A percentile compares a stretch with the other conserved stretches of the same genome.
phyloP scores from a whole-genome alignment of 2,888 invertebrate species.

The Leptopilina syphax region DNA sequence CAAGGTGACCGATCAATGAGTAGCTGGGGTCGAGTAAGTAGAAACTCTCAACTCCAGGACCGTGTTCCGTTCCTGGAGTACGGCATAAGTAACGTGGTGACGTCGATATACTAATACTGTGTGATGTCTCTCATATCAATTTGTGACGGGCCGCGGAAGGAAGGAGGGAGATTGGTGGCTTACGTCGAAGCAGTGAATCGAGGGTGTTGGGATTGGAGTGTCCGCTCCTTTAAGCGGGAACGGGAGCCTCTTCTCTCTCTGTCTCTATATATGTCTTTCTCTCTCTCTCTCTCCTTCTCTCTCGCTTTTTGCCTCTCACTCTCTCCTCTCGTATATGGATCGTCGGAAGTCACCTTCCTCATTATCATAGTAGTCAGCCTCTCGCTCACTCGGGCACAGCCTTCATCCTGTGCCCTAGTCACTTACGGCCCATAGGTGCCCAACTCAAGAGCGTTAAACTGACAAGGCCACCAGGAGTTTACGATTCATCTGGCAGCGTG shows the following conservation, averaged over 20 bases:
- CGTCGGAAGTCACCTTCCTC: slow-evolving; percentile 78
- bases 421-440: slow-evolving; percentile 71
- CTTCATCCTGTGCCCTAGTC: slow-evolving; percentile 76
- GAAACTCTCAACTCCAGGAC: slow-evolving; percentile 53
- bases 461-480: slow-evolving; percentile 54
- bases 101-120: slow-evolving; percentile 56
- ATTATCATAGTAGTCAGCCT: slow-evolving; percentile 75
- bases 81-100: slow-evolving; percentile 57
- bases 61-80: slow-evolving; percentile 56
- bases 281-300: too few species aligned
- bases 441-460: slow-evolving; percentile 67
- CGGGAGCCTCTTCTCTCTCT: slow-evolving; percentile 51
- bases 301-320: too few species aligned
- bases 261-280: too few species aligned
- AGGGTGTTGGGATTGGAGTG: slow-evolving; percentile 74
- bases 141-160: slow-evolving; percentile 67
- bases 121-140: slow-evolving; percentile 70
- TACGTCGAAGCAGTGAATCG: slow-evolving; percentile 60
- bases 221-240: slow-evolving; percentile 72
- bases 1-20: slow-evolving; percentile 34
- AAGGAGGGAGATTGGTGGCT: slow-evolving; percentile 60
- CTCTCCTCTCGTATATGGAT: slow-evolving; percentile 66
- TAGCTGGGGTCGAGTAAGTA: slow-evolving; percentile 29
- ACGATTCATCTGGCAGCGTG: slow-evolving; percentile 56
- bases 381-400: slow-evolving; percentile 73